Evolutionary conservation across 1,140 invertebrate genomes (phyloP).

Genomic region (Cyrtorhinus lividipennis): DNA sequence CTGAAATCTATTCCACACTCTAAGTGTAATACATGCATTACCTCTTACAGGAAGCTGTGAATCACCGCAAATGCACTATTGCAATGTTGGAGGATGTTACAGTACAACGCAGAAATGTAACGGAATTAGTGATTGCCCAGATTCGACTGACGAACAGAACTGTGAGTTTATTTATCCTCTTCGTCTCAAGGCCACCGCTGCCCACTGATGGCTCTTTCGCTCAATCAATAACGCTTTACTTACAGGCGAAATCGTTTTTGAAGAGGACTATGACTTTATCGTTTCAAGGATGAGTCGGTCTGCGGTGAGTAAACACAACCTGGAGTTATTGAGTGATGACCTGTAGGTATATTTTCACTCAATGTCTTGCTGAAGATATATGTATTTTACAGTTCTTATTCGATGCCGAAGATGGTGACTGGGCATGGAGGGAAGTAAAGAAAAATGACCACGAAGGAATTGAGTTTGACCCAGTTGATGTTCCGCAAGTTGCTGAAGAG

Average conservation of each 20-base stretch:
- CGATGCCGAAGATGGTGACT: conserved; percentile 32
- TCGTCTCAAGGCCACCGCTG: too few species aligned
- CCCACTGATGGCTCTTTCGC: too few species aligned
- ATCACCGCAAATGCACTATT: conserved; percentile 17
- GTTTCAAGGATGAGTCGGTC: conserved; percentile 26
- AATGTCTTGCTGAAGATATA: too few species aligned
- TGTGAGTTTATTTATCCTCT: conserved; percentile 32
- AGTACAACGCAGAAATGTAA: conserved; percentile 30
- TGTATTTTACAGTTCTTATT: conserved; percentile 29
- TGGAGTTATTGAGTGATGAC: not conserved
- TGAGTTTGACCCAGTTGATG: conserved; percentile 30
- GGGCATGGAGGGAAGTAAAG: conserved; percentile 33
- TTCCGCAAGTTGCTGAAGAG: conserved; percentile 31
- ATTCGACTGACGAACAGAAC: conserved; percentile 32
- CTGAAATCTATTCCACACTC: too few species aligned
- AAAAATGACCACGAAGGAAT: conserved; percentile 32
- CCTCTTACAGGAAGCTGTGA: conserved; percentile 15
- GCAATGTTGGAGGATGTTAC: conserved; percentile 29
- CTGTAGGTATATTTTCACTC: not conserved
- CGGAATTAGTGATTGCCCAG: conserved; percentile 30
- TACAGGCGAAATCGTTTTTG: conserved; percentile 20
- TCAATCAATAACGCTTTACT: too few species aligned
- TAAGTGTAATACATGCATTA: too few species aligned
- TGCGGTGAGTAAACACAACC: conserved; percentile 21
- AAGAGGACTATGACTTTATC: conserved; percentile 26